Evolutionary conservation across 2,797 vertebrate genomes (phyloP), one percentile per base, ranked within the genome.

Genomic region (Myioborus melanocephalus): DNA sequence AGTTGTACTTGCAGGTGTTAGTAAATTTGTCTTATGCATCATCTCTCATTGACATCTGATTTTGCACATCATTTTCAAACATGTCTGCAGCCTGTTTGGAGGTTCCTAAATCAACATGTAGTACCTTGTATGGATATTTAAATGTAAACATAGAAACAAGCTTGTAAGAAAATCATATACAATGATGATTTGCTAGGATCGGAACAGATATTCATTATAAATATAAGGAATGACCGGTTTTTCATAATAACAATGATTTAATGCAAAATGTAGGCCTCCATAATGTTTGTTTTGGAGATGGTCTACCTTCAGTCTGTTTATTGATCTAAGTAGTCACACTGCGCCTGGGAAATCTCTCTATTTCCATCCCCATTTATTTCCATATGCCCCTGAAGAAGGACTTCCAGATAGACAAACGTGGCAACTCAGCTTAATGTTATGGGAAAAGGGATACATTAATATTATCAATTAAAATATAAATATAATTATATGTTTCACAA

Each of bases 381-480:
- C 1, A 0, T 17, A 27, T 0, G 0, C 35, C 4, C 2, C 21
- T 22, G 24, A 72, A 79, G 70, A 21, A 81, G 5, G 21, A 14
- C 3, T 89, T 66, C 24, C 49, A 75, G 12, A 46, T 49, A 75
- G 32, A 60, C 24, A 46, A 87, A 32, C 8, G 28, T 2, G 35
- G 23, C 10, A 55, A 77, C 2, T 77, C 28, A 56, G 7, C 12
- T 50, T 43, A 69, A n/a, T 12, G 1, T 35, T 34, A 44, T 4
- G 18, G 18, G 11, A 49, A 87, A 65, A 26, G 4, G 4, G 5
- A 50, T 30, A 49, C 15, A 71, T 26, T 24, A 83, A 53, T 5
- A 32, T n/a, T 66, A 75, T 41, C 7, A 21, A 32, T 39, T 66
- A 9, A 63, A 70, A 73, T 16, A 69, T 5, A 7, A 73, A 55